Evolutionary conservation across 2,888 invertebrate genomes (phyloP).

Genomic region (Lochmaea capreae): DNA sequence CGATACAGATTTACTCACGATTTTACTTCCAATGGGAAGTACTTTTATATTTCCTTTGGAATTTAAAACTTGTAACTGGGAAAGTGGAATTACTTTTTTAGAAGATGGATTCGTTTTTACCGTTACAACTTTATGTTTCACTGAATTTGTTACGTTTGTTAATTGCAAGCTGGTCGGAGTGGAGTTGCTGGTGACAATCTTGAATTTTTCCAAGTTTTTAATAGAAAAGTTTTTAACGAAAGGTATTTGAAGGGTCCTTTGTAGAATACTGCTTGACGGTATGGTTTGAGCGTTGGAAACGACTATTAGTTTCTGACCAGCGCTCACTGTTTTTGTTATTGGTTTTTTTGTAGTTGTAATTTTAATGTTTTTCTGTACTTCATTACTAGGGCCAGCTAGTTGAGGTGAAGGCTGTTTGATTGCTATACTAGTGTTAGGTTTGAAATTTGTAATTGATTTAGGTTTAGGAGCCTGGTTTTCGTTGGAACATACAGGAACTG

Average conservation of each 20-base stretch:
- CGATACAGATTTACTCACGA: constrained; percentile 58
- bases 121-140: constrained; percentile 63
- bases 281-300: constrained; percentile 63
- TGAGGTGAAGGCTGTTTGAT: constrained; percentile 50
- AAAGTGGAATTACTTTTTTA: constrained; percentile 62
- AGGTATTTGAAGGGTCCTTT: constrained; percentile 62
- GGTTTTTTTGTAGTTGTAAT: constrained; percentile 58
- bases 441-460: constrained; percentile 51
- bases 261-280: constrained; percentile 61
- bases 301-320: constrained; percentile 64
- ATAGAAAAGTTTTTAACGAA: constrained; percentile 63
- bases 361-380: constrained; percentile 55
- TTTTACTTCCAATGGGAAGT: constrained; percentile 60
- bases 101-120: constrained; percentile 58
- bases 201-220: constrained; percentile 64
- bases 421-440: constrained; percentile 53
- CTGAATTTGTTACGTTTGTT: constrained; percentile 47
- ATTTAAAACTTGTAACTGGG: constrained; percentile 63
- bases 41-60: constrained; percentile 64
- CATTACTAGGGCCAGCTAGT: constrained; percentile 50
- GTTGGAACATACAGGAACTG: constrained; percentile 50
- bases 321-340: constrained; percentile 54
- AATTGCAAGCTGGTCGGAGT: constrained; percentile 46
- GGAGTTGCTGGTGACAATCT: constrained; percentile 59
- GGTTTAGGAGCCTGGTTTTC: constrained; percentile 57